Evolutionary conservation across 2,797 vertebrate species (phyloP).

Genomic region (Lagorchestes hirsutus): DNA sequence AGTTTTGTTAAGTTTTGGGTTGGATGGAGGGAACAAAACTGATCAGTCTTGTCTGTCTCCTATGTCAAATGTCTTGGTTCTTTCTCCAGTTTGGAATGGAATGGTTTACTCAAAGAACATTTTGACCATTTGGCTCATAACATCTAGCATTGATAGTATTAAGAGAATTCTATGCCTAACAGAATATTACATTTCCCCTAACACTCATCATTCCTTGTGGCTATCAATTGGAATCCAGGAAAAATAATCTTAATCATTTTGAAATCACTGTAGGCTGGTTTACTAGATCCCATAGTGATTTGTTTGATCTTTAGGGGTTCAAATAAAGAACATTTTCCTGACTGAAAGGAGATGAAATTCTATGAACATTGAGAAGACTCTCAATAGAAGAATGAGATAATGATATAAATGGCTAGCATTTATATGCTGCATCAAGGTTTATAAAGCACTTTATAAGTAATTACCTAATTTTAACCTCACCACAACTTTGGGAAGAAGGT

Average conservation of each 20-base stretch:
- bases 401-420: too few species aligned
- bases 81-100: background rate
- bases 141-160: background rate
- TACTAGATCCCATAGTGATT: background rate
- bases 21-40: background rate
- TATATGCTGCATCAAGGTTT: too few species aligned
- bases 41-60: background rate
- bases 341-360: background rate
- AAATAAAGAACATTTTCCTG: background rate
- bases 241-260: background rate
- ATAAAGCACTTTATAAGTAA: too few species aligned
- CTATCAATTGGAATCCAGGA: background rate
- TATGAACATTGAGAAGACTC: background rate
- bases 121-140: background rate
- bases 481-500: too few species aligned
- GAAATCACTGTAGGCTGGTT: background rate
- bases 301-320: background rate
- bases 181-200: background rate
- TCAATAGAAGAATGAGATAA: background rate
- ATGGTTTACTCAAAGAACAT: too few species aligned
- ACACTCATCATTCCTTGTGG: background rate
- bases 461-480: too few species aligned
- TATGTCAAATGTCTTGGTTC: background rate
- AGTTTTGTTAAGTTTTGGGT: background rate
- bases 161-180: background rate